These are phyloP conservation scores for Paracyclopina nana DNA, from an alignment of 1,140 invertebrate species.

Conservation along the genomic window DNA sequence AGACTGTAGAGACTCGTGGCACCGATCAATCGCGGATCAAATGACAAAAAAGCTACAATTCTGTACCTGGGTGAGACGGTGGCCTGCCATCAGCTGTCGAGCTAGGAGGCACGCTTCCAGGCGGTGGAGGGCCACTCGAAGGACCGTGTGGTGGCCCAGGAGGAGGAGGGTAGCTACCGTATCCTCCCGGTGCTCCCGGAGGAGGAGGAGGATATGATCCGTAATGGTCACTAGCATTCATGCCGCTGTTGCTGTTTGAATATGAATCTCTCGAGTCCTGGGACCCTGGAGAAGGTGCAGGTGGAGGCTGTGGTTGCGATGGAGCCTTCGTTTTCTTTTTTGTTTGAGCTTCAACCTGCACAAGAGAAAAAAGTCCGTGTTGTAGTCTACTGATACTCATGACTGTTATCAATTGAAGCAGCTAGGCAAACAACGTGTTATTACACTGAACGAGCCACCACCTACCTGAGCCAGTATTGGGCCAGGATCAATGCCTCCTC, in stretches of 20 bases:
- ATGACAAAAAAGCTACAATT: no score
- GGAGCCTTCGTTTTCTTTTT: conserved; percentile 7
- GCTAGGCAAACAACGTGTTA: no score
- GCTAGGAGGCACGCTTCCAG: no score
- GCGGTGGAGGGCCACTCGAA: no score
- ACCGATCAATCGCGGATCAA: no score
- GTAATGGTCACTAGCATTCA: not conserved
- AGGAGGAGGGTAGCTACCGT: not conserved
- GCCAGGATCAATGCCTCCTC: conserved; percentile 80
- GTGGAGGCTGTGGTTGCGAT: not conserved
- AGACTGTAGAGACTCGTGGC: no score
- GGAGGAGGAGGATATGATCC: not conserved
- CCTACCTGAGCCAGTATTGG: conserved; percentile 85
- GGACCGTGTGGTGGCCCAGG: not conserved
- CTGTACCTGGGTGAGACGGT: no score
- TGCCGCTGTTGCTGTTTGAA: conserved; percentile 3
- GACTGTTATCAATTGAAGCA: no score
- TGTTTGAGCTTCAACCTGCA: conserved; percentile 2
- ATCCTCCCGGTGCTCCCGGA: not conserved
- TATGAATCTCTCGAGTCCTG: conserved; percentile 14
- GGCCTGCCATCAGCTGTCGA: no score
- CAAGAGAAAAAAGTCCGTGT: no score
- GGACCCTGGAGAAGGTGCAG: conserved; percentile 8
- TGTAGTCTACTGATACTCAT: no score
- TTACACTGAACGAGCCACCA: no score